Base-by-base conservation (phyloP, 2,888 invertebrate genomes). In the Lacanobia wlatinum region DNA sequence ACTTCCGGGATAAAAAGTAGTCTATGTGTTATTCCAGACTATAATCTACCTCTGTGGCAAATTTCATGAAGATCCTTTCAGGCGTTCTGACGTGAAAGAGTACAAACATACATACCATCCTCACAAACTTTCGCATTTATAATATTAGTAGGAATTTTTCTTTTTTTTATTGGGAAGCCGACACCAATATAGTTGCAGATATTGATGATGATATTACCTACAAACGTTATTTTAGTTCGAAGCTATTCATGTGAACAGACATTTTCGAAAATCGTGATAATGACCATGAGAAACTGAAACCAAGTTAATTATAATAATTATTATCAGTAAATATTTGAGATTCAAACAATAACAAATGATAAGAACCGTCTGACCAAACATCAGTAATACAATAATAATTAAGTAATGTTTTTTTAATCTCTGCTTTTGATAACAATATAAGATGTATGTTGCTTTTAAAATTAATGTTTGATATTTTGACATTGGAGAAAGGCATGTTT, bases 261-360 rank as follows among this genome's bases (percentile, higher is more conserved):
- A 23, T 12, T 23, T 38, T 48, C 9, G 12, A 16, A 9, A 40
- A 12, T 12, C 2, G 16, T 70, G 9, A 43, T 43, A 61, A 46
- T 70, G 56, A 58, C 34, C 61, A 18, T 71, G 71, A 70, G 14
- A 70, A 28, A 50, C 1, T 58, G 6, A 3, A 34, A 34, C 34
- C n/a, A 12, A 14, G 14, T 50, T 64, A 60, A 52, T 60, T 64
- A 70, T 28, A 73, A 23, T 34, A 40, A 34, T 34, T 34, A n/a
- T 28, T 34, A 75, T 70, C 70, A 34, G 21, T 55, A 66, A 53
- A 75, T 52, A 74, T 79, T 78, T 46, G 46, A 59, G 7, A 65
- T 8, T 55, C 43, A 61, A 76, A 60, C 65, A 70, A 70, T 80
- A 78, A 76, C 76, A 76, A 62, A 53, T 34, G 78, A 80, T 78